These are phyloP conservation scores for Sebastes schlegelii DNA, from an alignment of 2,113 vertebrate genomes.

Conservation along the genomic window DNA sequence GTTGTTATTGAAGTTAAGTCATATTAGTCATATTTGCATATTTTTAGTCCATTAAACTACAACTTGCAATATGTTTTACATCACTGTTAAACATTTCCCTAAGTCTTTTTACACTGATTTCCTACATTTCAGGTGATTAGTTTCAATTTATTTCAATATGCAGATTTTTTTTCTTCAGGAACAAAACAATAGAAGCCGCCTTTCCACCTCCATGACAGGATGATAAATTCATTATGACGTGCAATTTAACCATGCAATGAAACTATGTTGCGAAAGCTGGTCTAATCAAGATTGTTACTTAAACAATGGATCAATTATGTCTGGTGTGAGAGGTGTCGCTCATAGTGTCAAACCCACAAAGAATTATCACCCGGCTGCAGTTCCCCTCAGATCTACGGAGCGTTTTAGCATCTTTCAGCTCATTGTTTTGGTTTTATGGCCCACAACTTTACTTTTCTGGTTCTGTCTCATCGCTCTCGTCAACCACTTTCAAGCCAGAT, in stretches of 20 bases:
- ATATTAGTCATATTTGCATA: constrained; percentile 5
- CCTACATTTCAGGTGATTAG: not conserved
- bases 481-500: not conserved
- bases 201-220: too few species aligned
- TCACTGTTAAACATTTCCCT: not conserved
- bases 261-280: not conserved
- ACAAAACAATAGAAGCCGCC: not conserved
- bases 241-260: not conserved
- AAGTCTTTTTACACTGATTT: not conserved
- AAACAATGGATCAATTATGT: not conserved
- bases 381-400: not conserved
- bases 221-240: not conserved
- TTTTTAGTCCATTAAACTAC: constrained; percentile 4
- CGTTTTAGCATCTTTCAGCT: not conserved
- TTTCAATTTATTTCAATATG: not conserved
- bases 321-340: not conserved
- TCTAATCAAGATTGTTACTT: not conserved
- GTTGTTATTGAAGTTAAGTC: constrained; percentile 26
- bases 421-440: not conserved
- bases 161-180: not conserved
- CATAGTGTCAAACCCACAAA: not conserved
- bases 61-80: constrained; percentile 15
- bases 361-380: not conserved
- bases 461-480: not conserved
- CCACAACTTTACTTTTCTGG: not conserved